phyloP scores from a whole-genome alignment of 2,888 invertebrate genomes.

The Athalia circularis region DNA sequence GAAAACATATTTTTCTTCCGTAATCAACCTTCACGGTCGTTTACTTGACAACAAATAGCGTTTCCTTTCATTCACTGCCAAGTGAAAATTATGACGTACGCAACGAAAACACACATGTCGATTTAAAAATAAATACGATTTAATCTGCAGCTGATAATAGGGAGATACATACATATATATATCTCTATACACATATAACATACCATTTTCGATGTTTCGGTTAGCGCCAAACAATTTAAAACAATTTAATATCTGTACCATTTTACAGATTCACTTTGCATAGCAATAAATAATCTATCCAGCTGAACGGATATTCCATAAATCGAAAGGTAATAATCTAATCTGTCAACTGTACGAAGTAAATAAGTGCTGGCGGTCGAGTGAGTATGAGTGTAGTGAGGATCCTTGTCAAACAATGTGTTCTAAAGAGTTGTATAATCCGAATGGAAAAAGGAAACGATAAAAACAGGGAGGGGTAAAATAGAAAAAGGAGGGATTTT shows the following conservation, averaged over 20 bases:
- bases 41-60: not conserved
- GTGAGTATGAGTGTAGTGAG: no score
- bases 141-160: not conserved
- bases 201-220: slow-evolving; percentile 30
- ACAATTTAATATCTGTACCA: slow-evolving; percentile 43
- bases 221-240: slow-evolving; percentile 34
- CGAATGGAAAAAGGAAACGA: no score
- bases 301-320: not conserved
- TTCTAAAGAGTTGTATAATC: no score
- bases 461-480: no score
- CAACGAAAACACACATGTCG: not conserved
- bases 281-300: not conserved
- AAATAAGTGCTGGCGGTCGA: no score
- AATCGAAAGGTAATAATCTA: no score
- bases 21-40: not conserved
- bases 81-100: not conserved
- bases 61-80: not conserved
- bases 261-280: not conserved
- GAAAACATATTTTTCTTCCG: no score
- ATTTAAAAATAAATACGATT: not conserved
- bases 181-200: not conserved
- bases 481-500: no score
- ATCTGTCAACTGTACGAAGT: no score
- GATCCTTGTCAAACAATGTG: no score
- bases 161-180: not conserved